Evolutionary conservation across 2,797 vertebrate species (phyloP).

Genomic region (Fratercula arctica): DNA sequence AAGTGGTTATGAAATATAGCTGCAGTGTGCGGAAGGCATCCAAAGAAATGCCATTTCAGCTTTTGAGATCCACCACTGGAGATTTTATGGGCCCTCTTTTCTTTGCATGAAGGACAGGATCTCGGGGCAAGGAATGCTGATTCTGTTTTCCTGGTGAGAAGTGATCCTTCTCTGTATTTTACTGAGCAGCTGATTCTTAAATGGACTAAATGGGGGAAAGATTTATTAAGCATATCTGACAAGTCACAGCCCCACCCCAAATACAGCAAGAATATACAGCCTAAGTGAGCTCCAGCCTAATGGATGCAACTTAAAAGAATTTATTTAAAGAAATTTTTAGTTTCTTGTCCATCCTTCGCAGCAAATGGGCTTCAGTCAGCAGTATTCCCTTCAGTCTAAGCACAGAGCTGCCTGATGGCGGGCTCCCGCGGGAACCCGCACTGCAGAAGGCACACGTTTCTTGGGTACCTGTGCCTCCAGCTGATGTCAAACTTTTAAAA

Average conservation of each 20-base stretch:
- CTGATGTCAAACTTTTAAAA: slow-evolving; percentile 42
- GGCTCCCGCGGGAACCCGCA: not conserved
- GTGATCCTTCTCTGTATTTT: slow-evolving; percentile 28
- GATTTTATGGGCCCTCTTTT: slow-evolving; percentile 50
- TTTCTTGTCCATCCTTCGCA: not conserved
- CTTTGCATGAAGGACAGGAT: slow-evolving; percentile 50
- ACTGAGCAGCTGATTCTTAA: slow-evolving; percentile 5
- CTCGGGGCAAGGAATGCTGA: slow-evolving; percentile 39
- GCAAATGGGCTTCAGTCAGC: slow-evolving; percentile 42
- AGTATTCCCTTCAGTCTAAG: not conserved
- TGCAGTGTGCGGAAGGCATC: slow-evolving; percentile 58
- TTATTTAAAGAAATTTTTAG: not conserved
- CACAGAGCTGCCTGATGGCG: not conserved
- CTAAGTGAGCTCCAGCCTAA: slow-evolving; percentile 10
- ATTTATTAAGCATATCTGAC: slow-evolving; percentile 15
- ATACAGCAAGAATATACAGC: not conserved
- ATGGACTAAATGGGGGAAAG: not conserved
- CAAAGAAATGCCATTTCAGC: slow-evolving; percentile 58
- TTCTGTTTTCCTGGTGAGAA: slow-evolving; percentile 31
- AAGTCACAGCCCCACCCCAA: not conserved
- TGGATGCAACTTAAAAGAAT: slow-evolving; percentile 1
- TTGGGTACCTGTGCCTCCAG: not conserved
- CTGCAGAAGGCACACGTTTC: not conserved
- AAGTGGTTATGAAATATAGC: slow-evolving; percentile 61
- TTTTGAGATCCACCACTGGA: slow-evolving; percentile 36